A percentile compares a stretch with the other conserved stretches of the same genome.
Conservation (phyloP, 2,113 vertebrate genomes). For the Leuciscus idus region DNA sequence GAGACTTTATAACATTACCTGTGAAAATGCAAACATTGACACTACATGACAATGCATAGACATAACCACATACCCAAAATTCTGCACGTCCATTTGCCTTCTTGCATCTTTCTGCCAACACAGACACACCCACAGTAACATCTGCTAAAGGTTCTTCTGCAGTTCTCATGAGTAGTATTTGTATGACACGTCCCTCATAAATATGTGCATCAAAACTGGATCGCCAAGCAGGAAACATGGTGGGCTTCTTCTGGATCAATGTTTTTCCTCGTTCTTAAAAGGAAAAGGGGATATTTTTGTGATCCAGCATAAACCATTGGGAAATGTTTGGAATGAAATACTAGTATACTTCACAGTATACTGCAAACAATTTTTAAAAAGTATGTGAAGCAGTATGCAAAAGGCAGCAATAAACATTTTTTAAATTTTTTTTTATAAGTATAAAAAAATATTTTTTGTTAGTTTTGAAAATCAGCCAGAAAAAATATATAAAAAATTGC, state of each 20-base stretch:
- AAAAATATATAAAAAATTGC: neutral
- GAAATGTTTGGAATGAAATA: neutral
- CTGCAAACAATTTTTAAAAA: too few relatives aligned
- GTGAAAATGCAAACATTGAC: neutral
- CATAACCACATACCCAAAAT: conserved; percentile 83
- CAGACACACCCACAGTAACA: conserved; percentile 87
- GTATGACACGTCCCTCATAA: conserved; percentile 91
- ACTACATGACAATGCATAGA: neutral
- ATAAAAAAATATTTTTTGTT: too few relatives aligned
- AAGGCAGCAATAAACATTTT: neutral
- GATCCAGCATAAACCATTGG: neutral
- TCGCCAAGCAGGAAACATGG: conserved; percentile 94
- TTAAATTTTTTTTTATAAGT: too few relatives aligned
- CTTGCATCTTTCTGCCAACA: conserved; percentile 91
- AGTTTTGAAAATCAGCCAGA: neutral
- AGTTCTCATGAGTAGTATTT: conserved; percentile 91
- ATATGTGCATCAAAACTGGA: conserved; percentile 92
- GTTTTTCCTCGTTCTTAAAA: conserved; percentile 92
- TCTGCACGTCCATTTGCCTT: conserved; percentile 84
- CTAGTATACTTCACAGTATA: too few relatives aligned
- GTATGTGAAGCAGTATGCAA: neutral
- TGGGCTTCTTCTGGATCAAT: conserved; percentile 92
- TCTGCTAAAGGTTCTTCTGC: conserved; percentile 89
- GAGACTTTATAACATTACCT: conserved; percentile 1
- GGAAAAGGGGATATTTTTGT: neutral